Evolutionary conservation across 2,888 invertebrate species (phyloP), one percentile per base, ranked within the genome.

Genomic region (Penaeus monodon): DNA sequence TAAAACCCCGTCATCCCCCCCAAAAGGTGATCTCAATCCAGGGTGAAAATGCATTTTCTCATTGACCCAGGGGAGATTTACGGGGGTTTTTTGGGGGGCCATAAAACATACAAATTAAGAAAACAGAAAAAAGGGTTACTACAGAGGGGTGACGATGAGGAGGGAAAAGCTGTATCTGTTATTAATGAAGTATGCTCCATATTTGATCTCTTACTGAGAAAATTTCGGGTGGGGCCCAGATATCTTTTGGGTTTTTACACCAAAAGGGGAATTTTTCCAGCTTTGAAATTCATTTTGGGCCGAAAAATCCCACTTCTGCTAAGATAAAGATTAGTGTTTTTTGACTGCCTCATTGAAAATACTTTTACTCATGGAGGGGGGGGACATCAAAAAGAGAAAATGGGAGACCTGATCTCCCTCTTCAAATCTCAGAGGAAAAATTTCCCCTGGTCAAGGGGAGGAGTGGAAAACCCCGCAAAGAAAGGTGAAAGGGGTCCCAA

Each of bases 11-110:
- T 89, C 14, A 38, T 78, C n/a, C n/a, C 22, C 27, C 85, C 22
- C 74, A 70, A 49, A 86, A 85, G n/a, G 70, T 83, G n/a, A 44
- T 89, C 49, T 44, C 27, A 12, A 73, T 82, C 17, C 88, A 81
- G n/a, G 88, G 89, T 22, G 88, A 89, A 24, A 78, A 65, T 70
- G 84, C 70, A 29, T n/a, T 65, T 64, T 3, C 79, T 89, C 17
- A 73, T 84, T 44, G 90, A 90, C 89, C 90, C 24, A 57, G 89
- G 65, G 86, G 86, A 38, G 88, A 89, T 33, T 65, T 89, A 33
- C 66, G 89, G 29, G 76, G 80, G 12, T 49, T 66, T 33, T 27
- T 90, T n/a, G n/a, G 33, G 84, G 84, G 20, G 66, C 85, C 22
- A 89, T 88, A 79, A 84, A 85, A 66, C 77, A 29, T 87, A 64